phyloP scores from a whole-genome alignment of 1,140 invertebrate genomes.

The Rhagoletis pomonella region DNA sequence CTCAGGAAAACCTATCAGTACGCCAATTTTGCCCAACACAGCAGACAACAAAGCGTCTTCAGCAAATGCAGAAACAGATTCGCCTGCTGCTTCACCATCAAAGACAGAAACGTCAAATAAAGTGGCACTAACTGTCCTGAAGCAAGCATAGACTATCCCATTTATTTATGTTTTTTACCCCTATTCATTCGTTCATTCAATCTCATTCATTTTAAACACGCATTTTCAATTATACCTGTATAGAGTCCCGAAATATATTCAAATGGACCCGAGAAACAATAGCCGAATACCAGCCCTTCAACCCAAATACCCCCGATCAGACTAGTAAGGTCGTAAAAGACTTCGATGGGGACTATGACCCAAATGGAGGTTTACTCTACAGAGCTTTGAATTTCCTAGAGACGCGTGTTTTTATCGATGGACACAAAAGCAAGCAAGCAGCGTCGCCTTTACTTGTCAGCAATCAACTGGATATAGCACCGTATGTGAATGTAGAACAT shows the following conservation, averaged over 20 bases:
- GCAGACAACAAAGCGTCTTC: slow-evolving; percentile 38
- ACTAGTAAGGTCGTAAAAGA: slow-evolving; percentile 59
- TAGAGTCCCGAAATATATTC: slow-evolving; percentile 70
- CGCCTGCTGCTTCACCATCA: not conserved
- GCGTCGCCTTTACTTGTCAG: not conserved
- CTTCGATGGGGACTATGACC: slow-evolving; percentile 65
- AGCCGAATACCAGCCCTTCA: slow-evolving; percentile 66
- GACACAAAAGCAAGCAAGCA: slow-evolving; percentile 25
- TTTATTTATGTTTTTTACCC: not conserved
- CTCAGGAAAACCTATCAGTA: slow-evolving; percentile 40
- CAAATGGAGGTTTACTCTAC: slow-evolving; percentile 65
- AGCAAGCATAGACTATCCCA: not conserved
- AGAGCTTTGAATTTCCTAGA: slow-evolving; percentile 68
- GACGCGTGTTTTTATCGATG: slow-evolving; percentile 68
- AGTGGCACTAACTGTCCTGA: not conserved
- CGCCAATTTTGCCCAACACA: slow-evolving; percentile 12
- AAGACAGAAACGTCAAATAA: not conserved
- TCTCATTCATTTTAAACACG: not conserved
- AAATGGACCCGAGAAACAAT: slow-evolving; percentile 67
- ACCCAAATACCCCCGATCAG: slow-evolving; percentile 69
- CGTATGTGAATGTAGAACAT: not conserved
- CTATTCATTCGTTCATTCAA: not conserved
- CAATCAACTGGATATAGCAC: not conserved
- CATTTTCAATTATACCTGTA: not conserved
- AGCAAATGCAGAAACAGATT: slow-evolving; percentile 2